Percentiles rank a stretch among this genome's conserved stretches.
Conservation (phyloP, 2,797 vertebrate genomes). For the Hozukius guyotensis region DNA sequence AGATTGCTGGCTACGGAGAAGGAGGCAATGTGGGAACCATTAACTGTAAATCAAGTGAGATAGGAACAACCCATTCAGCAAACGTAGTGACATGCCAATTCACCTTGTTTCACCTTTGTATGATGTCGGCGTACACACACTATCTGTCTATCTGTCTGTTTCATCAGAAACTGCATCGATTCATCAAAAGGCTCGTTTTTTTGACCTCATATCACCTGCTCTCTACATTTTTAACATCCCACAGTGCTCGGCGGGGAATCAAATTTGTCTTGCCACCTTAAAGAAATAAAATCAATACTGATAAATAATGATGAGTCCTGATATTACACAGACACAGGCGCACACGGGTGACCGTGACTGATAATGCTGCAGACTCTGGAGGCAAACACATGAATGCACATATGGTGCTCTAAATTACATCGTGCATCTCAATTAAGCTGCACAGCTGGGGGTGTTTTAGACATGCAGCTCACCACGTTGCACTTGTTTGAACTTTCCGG, state of each 20-base stretch:
- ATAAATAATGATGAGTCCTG: conserved; percentile 25
- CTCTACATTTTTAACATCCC: not conserved
- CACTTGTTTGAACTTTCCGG: conserved; percentile 24
- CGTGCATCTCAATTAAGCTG: conserved; percentile 54
- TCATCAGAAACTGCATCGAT: not conserved
- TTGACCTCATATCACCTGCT: conserved; percentile 2
- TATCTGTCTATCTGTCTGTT: too few species aligned
- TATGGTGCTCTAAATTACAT: conserved; percentile 36
- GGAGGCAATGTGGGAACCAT: conserved; percentile 14
- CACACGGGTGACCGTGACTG: conserved; percentile 5
- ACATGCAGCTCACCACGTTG: not conserved
- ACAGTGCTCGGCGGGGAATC: conserved; percentile 1
- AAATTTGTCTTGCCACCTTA: conserved; percentile 1
- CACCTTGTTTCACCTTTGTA: not conserved
- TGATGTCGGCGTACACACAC: not conserved
- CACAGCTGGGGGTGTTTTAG: conserved; percentile 31
- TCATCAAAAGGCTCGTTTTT: not conserved
- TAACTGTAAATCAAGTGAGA: conserved; percentile 13
- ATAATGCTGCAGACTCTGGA: conserved; percentile 29
- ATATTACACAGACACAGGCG: conserved; percentile 1
- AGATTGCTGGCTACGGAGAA: conserved; percentile 20
- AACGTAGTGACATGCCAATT: conserved; percentile 9
- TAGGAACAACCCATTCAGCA: conserved; percentile 8
- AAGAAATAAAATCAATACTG: conserved; percentile 38
- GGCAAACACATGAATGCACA: conserved; percentile 44